Evolutionary conservation across 2,888 invertebrate species (phyloP).

Genomic region (Diarsia mendica): DNA sequence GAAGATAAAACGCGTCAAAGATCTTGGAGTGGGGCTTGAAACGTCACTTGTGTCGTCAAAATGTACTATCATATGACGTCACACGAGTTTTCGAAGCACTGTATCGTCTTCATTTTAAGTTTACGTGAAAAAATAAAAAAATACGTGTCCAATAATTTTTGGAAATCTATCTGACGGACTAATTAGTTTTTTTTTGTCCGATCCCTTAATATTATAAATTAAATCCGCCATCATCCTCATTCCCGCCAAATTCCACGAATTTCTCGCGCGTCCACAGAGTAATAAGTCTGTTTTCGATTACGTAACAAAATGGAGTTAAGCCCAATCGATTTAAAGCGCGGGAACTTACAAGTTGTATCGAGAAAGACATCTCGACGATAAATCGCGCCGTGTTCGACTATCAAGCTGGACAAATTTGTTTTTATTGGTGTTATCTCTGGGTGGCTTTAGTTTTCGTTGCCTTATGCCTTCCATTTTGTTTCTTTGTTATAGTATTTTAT

Average conservation of each 20-base stretch:
- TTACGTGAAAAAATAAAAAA: too few species aligned
- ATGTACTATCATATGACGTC: too few species aligned
- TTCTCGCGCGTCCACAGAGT: slow-evolving; percentile 37
- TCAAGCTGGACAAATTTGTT: slow-evolving; percentile 86
- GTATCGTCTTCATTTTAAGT: too few species aligned
- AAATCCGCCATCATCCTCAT: slow-evolving; percentile 20
- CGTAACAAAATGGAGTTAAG: slow-evolving; percentile 69
- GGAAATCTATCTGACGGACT: too few species aligned
- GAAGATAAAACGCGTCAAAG: too few species aligned
- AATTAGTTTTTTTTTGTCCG: too few species aligned
- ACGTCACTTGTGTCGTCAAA: too few species aligned
- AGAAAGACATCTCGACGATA: slow-evolving; percentile 86
- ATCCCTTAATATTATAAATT: too few species aligned
- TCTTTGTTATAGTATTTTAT: slow-evolving; percentile 68
- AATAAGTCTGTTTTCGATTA: slow-evolving; percentile 61
- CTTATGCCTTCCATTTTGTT: slow-evolving; percentile 69
- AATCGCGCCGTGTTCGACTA: slow-evolving; percentile 83
- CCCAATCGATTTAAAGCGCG: slow-evolving; percentile 73
- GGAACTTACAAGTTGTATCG: slow-evolving; percentile 80
- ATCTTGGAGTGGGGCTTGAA: too few species aligned
- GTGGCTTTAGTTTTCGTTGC: slow-evolving; percentile 83
- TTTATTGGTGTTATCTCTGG: slow-evolving; percentile 87
- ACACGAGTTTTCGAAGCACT: too few species aligned
- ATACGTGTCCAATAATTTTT: too few species aligned
- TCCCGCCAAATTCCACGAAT: slow-evolving; percentile 45